These are phyloP conservation scores for Quadriops clusia DNA, from an alignment of 2,888 invertebrate genomes.

Conservation along the genomic window DNA sequence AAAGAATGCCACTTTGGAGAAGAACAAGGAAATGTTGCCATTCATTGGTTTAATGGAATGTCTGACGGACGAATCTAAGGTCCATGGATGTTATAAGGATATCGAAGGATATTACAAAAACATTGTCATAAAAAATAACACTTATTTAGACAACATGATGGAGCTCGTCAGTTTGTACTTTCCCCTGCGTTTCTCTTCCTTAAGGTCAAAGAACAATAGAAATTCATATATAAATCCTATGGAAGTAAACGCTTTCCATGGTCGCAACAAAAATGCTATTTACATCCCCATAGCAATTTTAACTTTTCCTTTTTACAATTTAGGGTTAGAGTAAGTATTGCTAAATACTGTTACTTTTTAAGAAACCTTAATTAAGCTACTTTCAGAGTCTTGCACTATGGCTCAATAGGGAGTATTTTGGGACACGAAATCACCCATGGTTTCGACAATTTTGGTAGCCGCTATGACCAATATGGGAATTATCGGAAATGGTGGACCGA, in stretches of 20 bases:
- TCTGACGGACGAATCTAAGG: slow-evolving; percentile 49
- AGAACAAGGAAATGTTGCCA: slow-evolving; percentile 59
- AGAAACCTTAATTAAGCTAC: slow-evolving; percentile 1
- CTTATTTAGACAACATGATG: slow-evolving; percentile 2
- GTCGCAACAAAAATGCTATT: not conserved
- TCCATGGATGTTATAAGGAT: slow-evolving; percentile 56
- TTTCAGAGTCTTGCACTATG: slow-evolving; percentile 64
- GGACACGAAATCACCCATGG: slow-evolving; percentile 58
- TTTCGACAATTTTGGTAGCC: slow-evolving; percentile 47
- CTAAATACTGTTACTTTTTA: slow-evolving; percentile 8
- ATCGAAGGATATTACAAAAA: slow-evolving; percentile 30
- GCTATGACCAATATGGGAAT: slow-evolving; percentile 73
- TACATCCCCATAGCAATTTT: slow-evolving; percentile 63
- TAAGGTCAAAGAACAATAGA: not conserved
- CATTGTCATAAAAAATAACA: slow-evolving; percentile 4
- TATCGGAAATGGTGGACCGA: slow-evolving; percentile 81
- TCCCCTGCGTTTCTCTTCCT: slow-evolving; percentile 39
- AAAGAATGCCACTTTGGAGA: slow-evolving; percentile 58
- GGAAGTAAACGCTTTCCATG: slow-evolving; percentile 1
- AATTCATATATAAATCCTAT: not conserved
- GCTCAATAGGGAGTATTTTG: slow-evolving; percentile 62
- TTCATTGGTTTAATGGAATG: slow-evolving; percentile 68
- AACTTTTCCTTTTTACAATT: slow-evolving; percentile 71
- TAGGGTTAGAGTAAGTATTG: slow-evolving; percentile 66
- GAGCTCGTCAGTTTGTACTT: slow-evolving; percentile 31